Base-by-base conservation (phyloP, 2,113 vertebrate species). In the Rhagologus leucostigma region DNA sequence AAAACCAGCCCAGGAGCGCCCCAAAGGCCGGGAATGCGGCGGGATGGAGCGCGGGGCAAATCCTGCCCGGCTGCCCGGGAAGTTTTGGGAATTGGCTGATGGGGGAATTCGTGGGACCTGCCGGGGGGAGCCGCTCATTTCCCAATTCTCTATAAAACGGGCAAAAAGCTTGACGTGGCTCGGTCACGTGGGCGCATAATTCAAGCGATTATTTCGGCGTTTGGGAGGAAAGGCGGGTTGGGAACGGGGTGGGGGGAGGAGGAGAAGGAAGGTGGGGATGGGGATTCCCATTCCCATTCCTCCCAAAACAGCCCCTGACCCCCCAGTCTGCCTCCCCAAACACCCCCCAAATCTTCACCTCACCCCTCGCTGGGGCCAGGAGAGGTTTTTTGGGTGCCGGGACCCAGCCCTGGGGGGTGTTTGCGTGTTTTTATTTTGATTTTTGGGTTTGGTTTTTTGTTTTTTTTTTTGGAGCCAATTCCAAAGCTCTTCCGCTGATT, bases 401-500 rank as follows among this genome's bases (percentile, higher is more conserved):
- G 65, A 94, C 79, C 91, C 60, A 86, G 42, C 49, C 68, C 91
- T 50, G 78, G 93, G 53, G 24, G n/a, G 56, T 53, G 6, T 4
- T 55, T 30, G 22, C 13, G 39, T 23, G 6, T 7, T 96, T 96
- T 92, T 89, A 84, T 76, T 92, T 93, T 76, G 50, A 57, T 47
- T 65, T 65, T 65, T 29, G 16, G 35, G 88, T 89, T 70, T 22
- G 3, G n/a, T n/a, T 85, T 80, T 80, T 95, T 88, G 97, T 84
- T 87, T 91, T 83, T 87, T 95, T 94, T 97, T 91, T 97, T 93
- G 24, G 98, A 98, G 88, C 81, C 95, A 81, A 96, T 97, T 98
- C 65, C 91, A 93, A 94, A 97, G 95, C 94, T 87, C 96, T 98
- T 97, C 92, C 57, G 76, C 91, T 94, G 97, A 97, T 98, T 98